phyloP scores from a whole-genome alignment of 2,888 invertebrate species.

The Lacanobia oleracea region DNA sequence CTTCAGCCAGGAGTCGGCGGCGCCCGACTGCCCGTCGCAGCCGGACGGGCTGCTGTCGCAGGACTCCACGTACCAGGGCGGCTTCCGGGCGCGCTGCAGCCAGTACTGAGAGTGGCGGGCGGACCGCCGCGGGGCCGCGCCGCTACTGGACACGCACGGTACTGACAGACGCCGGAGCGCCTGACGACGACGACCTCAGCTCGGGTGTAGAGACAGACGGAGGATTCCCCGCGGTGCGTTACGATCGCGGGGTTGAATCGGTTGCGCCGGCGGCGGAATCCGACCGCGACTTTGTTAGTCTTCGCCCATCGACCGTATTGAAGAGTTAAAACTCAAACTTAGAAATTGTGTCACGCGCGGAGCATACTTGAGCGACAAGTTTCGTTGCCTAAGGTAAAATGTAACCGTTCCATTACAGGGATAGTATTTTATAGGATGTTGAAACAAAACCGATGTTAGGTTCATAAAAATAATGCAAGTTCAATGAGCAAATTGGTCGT shows the following conservation, averaged over 20 bases:
- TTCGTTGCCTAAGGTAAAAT: conserved; percentile 71
- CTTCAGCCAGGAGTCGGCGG: conserved; percentile 95
- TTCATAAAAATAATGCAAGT: conserved; percentile 49
- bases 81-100: conserved; percentile 92
- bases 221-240: conserved; percentile 59
- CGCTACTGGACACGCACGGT: conserved; percentile 70
- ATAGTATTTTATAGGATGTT: conserved; percentile 76
- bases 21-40: conserved; percentile 97
- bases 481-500: conserved; percentile 53
- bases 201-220: conserved; percentile 62
- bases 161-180: conserved; percentile 73
- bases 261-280: conserved; percentile 71
- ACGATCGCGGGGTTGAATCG: conserved; percentile 61
- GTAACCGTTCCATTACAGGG: conserved; percentile 78
- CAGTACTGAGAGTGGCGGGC: conserved; percentile 95
- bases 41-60: conserved; percentile 98
- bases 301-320: conserved; percentile 72
- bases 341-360: conserved; percentile 76
- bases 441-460: conserved; percentile 58
- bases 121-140: conserved; percentile 91
- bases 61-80: conserved; percentile 96
- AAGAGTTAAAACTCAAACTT: conserved; percentile 70
- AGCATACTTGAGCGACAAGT: conserved; percentile 70
- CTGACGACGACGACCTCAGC: conserved; percentile 62
- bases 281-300: conserved; percentile 73